Evolutionary conservation across 2,113 vertebrate genomes (phyloP), one percentile per base, ranked within the genome.

Genomic region (Neoarius graeffei): DNA sequence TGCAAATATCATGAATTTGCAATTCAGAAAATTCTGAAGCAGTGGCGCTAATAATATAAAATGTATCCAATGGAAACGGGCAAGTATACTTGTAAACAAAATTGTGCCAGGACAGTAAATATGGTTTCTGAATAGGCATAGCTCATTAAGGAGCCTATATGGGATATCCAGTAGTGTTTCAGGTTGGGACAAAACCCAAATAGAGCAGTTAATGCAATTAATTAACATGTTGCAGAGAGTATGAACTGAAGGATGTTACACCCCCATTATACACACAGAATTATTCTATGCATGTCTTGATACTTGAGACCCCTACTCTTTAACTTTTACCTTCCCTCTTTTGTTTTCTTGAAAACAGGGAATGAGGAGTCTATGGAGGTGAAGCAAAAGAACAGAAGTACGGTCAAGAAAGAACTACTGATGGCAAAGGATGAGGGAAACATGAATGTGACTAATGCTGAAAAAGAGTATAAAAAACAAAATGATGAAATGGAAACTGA

Each of bases 321-420:
- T 90, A 81, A 88, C 91, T 90, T 90, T 79, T 80, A 56, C 52
- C 25, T 80, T 80, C 7, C 11, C 69, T 87, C 88, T 52, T 35
- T 88, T 79, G 87, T 56, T 83, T 56, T 92, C 60, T 90, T 89
- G 83, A 89, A 52, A 87, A 69, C 42, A 94, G 95, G 83, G n/a
- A 91, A 87, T 83, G 42, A 90, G 3, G 88, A 94, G 52, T 88
- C 89, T 66, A 87, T 91, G 62, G 90, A 93, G 88, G 89, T 89
- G 88, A 90, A 84, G 91, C 89, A 85, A 62, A 86, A 66, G n/a
- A 57, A 56, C 30, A 74, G 30, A 52, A 84, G 5, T 69, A 23
- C 5, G n/a, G 48, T n/a, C 56, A 86, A 48, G 8, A 66, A 73
- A 7, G 86, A 88, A 10, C 52, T 86, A 60, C 25, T 14, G 59